Evolutionary conservation across 2,888 invertebrate species (phyloP), one percentile per base, ranked within the genome.

Genomic region (Apeira syringaria): DNA sequence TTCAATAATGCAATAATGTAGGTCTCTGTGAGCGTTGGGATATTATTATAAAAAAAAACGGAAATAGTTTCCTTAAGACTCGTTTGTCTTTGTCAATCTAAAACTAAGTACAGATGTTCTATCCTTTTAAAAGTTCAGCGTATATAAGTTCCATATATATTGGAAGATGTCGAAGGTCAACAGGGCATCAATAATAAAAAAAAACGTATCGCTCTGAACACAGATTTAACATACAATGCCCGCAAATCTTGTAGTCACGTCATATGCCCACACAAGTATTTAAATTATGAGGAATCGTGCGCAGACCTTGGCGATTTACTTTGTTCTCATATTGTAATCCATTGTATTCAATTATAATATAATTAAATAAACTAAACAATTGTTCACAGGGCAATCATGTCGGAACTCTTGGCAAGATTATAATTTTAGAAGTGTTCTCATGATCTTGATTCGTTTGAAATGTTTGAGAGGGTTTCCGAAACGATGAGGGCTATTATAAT

Each of bases 331-430:
- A 48, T 39, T 37, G 46, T 46, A 54, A 54, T 52, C 55, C 53
- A 57, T 59, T 55, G 55, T 61, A 50, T 49, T 49, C 41, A 39
- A 46, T 47, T 56, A 56, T 54, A 56, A 40, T 47, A 53, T 56
- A 55, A 57, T 54, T 50, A 49, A 53, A 36, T 44, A 42, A 55
- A 53, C 39, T 42, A 50, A 54, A 61, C 61, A 59, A 59, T 57
- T 52, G 59, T 56, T 61, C 61, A 45, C 60, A 59, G 49, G 42
- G 55, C 49, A 56, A 47, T 20, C 2, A 20, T 51, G 48, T 47
- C 47, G 47, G 32, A 51, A 42, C 53, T 50, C 47, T 61, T 56
- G n/a, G 58, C 44, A 53, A 59, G 39, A 46, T 44, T 30, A 39
- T 43, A 49, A 53, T 43, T 41, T 25, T 46, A 39, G 45, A 39